Evolutionary conservation across 2,797 vertebrate genomes (phyloP).

Genomic region (Enteromius fasciolatus): DNA sequence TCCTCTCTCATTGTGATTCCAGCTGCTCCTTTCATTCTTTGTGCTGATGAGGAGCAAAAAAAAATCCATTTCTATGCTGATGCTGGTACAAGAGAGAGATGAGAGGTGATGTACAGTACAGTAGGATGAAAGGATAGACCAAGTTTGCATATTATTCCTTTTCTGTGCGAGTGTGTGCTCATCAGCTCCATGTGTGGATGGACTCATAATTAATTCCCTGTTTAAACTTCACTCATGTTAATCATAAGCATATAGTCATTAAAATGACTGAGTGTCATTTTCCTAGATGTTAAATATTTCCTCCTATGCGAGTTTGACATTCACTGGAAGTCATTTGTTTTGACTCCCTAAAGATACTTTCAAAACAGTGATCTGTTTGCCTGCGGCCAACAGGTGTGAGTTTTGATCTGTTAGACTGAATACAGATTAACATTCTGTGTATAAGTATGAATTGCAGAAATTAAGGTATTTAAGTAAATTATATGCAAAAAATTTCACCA

Average conservation of each 20-base stretch:
- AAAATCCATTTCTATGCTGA: constrained; percentile 48
- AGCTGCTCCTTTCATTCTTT: constrained; percentile 52
- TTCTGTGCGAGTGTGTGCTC: background rate
- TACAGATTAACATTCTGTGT: too few species aligned
- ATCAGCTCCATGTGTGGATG: background rate
- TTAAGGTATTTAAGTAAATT: too few species aligned
- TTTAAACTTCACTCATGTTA: background rate
- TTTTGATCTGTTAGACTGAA: too few species aligned
- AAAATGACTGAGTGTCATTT: background rate
- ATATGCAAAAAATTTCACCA: too few species aligned
- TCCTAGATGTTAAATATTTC: background rate
- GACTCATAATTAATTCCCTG: constrained; percentile 9
- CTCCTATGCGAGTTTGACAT: background rate
- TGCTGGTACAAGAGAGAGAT: constrained; percentile 19
- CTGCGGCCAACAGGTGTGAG: too few species aligned
- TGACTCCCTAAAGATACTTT: background rate
- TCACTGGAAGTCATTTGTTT: background rate
- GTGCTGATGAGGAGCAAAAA: constrained; percentile 34
- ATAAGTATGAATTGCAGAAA: too few species aligned
- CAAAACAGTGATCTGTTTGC: background rate
- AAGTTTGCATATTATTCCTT: constrained; percentile 35
- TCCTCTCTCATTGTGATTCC: constrained; percentile 48
- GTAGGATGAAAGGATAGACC: constrained; percentile 44
- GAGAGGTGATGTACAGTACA: constrained; percentile 16
- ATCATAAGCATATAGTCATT: background rate